phyloP scores from a whole-genome alignment of 2,113 vertebrate species.

The Haemorhous mexicanus region DNA sequence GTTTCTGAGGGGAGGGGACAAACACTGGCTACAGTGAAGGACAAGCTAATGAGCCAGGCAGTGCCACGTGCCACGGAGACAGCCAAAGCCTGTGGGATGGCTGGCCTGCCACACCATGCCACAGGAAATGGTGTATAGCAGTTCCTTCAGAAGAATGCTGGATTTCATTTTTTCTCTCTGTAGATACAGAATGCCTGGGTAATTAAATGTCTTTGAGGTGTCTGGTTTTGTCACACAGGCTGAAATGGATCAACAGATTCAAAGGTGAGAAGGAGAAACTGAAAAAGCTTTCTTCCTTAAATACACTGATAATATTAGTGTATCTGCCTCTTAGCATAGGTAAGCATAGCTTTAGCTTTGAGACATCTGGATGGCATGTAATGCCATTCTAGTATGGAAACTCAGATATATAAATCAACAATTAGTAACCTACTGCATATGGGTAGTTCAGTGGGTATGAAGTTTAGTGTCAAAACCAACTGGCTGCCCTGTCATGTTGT shows the following conservation, averaged over 20 bases:
- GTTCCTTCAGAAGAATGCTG: not conserved
- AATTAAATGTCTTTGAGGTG: not conserved
- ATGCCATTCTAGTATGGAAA: not conserved
- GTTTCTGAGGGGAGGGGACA: not conserved
- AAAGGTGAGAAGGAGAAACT: not conserved
- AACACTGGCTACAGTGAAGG: not conserved
- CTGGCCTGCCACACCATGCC: accelerated
- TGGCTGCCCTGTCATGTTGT: not conserved
- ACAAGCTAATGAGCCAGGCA: not conserved
- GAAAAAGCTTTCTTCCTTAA: not conserved
- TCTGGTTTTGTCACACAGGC: not conserved
- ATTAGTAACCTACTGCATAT: not conserved
- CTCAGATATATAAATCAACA: not conserved
- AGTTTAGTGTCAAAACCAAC: not conserved
- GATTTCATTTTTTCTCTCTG: not conserved
- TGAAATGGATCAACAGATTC: not conserved
- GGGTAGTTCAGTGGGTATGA: not conserved
- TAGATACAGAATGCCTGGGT: not conserved
- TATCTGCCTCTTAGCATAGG: not conserved
- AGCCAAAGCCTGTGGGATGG: accelerated
- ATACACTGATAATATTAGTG: not conserved
- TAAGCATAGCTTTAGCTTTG: not conserved
- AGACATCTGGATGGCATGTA: not conserved
- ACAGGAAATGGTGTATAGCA: accelerated
- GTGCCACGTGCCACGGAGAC: accelerated